Conservation (phyloP, 2,888 invertebrate species). For the Hydrotaea cyrtoneurina region DNA sequence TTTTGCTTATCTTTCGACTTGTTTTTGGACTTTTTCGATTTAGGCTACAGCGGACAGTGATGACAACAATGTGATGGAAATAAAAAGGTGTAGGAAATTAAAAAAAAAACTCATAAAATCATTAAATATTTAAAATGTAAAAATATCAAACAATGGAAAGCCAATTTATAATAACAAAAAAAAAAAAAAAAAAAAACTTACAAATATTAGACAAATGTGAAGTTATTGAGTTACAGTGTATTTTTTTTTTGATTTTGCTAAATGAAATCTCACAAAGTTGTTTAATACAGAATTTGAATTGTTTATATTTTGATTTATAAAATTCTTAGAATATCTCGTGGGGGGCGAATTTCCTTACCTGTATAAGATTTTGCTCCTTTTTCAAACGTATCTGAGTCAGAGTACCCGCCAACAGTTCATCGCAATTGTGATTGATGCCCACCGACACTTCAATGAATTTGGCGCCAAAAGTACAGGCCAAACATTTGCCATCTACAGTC, state of each 20-base stretch:
- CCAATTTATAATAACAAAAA: neutral
- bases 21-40: conserved; percentile 72
- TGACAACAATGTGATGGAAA: conserved; percentile 55
- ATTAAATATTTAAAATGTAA: neutral
- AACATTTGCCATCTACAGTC: conserved; percentile 91
- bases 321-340: neutral
- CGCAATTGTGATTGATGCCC: conserved; percentile 97
- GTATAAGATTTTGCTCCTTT: conserved; percentile 83
- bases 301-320: neutral
- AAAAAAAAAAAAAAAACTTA: too few relatives aligned
- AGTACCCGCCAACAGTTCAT: conserved; percentile 95
- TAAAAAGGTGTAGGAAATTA: conserved; percentile 38
- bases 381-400: conserved; percentile 94
- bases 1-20: conserved; percentile 72
- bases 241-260: conserved; percentile 6
- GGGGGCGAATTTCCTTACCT: conserved; percentile 73
- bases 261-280: neutral
- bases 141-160: conserved; percentile 29
- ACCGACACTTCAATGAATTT: conserved; percentile 98
- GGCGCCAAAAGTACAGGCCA: conserved; percentile 94
- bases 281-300: neutral
- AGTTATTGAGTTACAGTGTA: neutral
- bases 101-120: neutral
- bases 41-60: conserved; percentile 65
- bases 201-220: neutral